phyloP scores from a whole-genome alignment of 2,113 vertebrate genomes.

The Tachuris rubrigastra region DNA sequence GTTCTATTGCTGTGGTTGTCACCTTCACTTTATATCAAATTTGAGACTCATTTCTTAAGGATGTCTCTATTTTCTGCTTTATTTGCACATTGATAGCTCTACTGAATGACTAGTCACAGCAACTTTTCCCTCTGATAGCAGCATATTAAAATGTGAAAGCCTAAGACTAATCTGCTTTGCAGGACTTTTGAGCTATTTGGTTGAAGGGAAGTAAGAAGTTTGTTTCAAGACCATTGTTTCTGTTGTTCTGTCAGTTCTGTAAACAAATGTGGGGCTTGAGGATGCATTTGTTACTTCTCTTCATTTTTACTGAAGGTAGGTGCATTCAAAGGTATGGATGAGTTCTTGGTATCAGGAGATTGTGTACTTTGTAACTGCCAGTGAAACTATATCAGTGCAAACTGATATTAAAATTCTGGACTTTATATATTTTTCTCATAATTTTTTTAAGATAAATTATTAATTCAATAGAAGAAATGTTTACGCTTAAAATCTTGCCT shows the following conservation, averaged over 20 bases:
- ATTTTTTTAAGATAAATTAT: neutral
- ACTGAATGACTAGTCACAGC: slow-evolving; percentile 46
- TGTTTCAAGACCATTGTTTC: neutral
- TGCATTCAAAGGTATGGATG: neutral
- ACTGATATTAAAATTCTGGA: neutral
- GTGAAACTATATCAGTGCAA: neutral
- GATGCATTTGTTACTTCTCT: neutral
- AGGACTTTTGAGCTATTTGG: neutral
- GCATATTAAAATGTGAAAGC: slow-evolving; percentile 23
- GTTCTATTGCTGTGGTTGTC: slow-evolving; percentile 70
- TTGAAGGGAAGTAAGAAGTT: slow-evolving; percentile 12
- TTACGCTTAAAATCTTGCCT: neutral
- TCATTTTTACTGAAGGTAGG: neutral
- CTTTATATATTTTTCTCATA: neutral
- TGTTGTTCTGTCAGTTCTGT: neutral
- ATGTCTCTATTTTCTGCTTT: slow-evolving; percentile 81
- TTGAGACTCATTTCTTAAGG: slow-evolving; percentile 69
- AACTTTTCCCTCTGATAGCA: neutral
- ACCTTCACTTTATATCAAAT: slow-evolving; percentile 69
- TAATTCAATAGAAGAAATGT: neutral
- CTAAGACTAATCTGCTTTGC: slow-evolving; percentile 15
- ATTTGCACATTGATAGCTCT: slow-evolving; percentile 70
- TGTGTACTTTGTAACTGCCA: neutral
- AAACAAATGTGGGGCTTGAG: neutral
- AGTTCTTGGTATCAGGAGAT: neutral